Base-by-base conservation (phyloP, 92 coral and sea anemone genomes). In the Zoanthus sociatus region DNA sequence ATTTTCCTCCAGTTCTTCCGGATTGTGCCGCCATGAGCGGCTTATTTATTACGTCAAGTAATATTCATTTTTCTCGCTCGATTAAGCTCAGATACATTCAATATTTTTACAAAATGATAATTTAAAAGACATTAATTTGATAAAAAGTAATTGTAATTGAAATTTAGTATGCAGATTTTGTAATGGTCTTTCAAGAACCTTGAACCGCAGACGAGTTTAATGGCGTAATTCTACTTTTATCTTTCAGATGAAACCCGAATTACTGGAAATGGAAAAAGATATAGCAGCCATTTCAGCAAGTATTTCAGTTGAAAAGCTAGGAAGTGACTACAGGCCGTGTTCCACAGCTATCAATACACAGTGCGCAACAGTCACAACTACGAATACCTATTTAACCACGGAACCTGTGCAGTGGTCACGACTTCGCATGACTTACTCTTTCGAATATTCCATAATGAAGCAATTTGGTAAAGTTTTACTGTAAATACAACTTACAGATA, bases 361-460 rank as follows among this genome's bases (percentile, higher is more conserved):
- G 45, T 71, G 78, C 77, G 92, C 95, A 5, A 60, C 94, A 44
- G 92, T 98, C 8, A 86, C 91, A 5, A 83, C 87, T 14, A 93
- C 98, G 26, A 88, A 72, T 78, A 90, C 97, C 5, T 95, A 90
- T 91, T 76, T 94, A 83, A 97, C 98, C 4, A 93, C 96, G 7
- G 98, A 97, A 77, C 99, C 99, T 11, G 94, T 92, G 4, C 99
- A 97, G 86, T 97, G 99, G 99, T 97, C 99, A 7, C 73, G 99
- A 50, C 90, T 97, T 47, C 94, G 98, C 51, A 92, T 97, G 98
- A 94, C 99, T 0, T 97, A 97, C 87, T 97, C 99, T 0, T 97
- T 97, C 88, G 99, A 97, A 84, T 97, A 97, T 89, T 91, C 94
- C 58, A 95, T 95, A 77, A 95, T 96, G 94, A 97, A 97, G 71